These are phyloP conservation scores for Willisornis vidua DNA, from an alignment of 2,113 vertebrate genomes.

Conservation along the genomic window DNA sequence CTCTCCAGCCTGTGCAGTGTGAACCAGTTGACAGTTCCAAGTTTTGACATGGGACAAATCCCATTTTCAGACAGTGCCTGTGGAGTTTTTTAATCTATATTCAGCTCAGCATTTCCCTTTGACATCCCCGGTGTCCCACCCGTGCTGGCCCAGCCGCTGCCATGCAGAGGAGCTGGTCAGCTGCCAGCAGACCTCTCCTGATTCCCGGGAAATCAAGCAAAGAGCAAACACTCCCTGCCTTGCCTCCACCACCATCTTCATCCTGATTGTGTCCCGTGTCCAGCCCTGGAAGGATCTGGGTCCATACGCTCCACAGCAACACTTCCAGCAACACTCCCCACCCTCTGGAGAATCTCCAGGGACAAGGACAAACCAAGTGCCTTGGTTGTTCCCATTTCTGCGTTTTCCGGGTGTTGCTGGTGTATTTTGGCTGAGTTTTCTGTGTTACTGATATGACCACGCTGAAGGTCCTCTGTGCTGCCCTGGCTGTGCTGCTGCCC, in stretches of 20 bases:
- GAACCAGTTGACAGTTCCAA: rapidly evolving
- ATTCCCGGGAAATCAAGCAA: neutral
- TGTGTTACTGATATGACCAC: rapidly evolving
- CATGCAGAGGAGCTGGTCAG: neutral
- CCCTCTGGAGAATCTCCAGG: neutral
- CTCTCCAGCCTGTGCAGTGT: rapidly evolving
- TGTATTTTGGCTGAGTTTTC: neutral
- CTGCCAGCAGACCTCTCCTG: neutral
- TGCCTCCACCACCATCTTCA: rapidly evolving
- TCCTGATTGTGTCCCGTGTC: rapidly evolving
- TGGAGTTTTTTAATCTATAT: rapidly evolving
- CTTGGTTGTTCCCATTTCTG: neutral
- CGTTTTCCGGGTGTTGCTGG: neutral
- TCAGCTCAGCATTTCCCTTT: rapidly evolving
- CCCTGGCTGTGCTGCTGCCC: neutral
- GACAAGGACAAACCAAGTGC: neutral
- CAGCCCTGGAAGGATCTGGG: neutral
- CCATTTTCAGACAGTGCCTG: rapidly evolving
- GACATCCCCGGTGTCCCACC: rapidly evolving
- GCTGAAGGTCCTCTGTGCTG: neutral
- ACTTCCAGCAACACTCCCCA: neutral
- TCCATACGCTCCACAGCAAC: neutral
- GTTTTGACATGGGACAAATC: rapidly evolving
- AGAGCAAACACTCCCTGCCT: neutral
- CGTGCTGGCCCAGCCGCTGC: neutral